Evolutionary conservation across 1,140 invertebrate species (phyloP).

Genomic region (Bursaphelenchus mucronatus): DNA sequence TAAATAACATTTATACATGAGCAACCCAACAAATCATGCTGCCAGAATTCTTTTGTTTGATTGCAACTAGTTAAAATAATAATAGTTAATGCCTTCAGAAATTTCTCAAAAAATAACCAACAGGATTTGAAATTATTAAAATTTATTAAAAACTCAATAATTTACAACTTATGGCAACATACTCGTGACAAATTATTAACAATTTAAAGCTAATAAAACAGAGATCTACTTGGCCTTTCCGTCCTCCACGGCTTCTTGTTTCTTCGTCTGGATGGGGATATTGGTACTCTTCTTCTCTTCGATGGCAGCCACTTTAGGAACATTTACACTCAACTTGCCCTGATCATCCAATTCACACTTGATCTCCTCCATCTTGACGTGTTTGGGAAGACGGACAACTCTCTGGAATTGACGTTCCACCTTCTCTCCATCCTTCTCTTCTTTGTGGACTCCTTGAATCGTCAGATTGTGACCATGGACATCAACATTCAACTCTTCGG

Average conservation of each 20-base stretch:
- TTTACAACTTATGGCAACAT: too few relatives aligned
- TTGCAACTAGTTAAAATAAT: too few relatives aligned
- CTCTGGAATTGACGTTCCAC: background rate
- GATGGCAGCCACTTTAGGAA: background rate
- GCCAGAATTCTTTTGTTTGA: too few relatives aligned
- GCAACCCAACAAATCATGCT: too few relatives aligned
- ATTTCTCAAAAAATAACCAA: too few relatives aligned
- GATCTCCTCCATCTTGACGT: background rate
- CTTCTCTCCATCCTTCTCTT: background rate
- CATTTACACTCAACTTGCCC: background rate
- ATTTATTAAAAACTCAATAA: too few relatives aligned
- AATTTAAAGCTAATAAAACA: too few relatives aligned
- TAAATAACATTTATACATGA: too few relatives aligned
- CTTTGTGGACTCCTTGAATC: background rate
- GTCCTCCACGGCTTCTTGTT: background rate
- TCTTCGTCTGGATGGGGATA: background rate
- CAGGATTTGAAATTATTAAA: too few relatives aligned
- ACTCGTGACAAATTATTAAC: too few relatives aligned
- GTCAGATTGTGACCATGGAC: background rate
- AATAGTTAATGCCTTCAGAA: too few relatives aligned
- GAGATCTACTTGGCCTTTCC: too few relatives aligned
- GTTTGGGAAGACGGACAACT: constrained; percentile 1
- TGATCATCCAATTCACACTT: background rate
- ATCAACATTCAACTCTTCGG: background rate
- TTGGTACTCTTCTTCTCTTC: background rate